Percentiles rank a stretch among this genome's conserved stretches.
Conservation (phyloP, 1,140 invertebrate species). For the Lepidurus apus region DNA sequence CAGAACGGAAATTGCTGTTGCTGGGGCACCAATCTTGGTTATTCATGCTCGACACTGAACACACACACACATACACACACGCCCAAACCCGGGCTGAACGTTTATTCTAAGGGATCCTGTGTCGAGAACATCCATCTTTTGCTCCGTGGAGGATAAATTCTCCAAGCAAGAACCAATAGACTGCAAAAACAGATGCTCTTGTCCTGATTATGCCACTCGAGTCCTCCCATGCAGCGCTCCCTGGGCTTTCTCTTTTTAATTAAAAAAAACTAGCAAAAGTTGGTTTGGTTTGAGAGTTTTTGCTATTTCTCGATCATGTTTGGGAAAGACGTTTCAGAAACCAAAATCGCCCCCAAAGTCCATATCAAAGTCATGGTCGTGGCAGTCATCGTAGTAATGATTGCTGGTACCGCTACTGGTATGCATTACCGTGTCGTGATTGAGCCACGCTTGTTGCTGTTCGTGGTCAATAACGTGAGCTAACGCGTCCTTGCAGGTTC, state of each 20-base stretch:
- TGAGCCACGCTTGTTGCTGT: conserved; percentile 4
- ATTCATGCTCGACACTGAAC: not conserved
- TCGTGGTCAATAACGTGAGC: conserved; percentile 23
- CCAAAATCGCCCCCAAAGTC: conserved; percentile 34
- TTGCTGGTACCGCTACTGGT: not conserved
- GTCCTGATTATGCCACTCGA: not conserved
- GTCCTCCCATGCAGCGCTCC: not conserved
- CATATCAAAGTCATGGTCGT: conserved; percentile 33
- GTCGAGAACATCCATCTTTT: not conserved
- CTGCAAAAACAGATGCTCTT: not conserved
- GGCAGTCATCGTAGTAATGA: conserved; percentile 32
- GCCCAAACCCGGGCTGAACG: not conserved
- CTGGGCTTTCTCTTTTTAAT: too few relatives aligned
- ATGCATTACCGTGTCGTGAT: not conserved
- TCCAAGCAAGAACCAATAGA: not conserved
- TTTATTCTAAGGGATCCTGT: not conserved
- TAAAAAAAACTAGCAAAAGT: not conserved
- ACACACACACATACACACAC: not conserved
- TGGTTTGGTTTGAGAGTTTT: not conserved
- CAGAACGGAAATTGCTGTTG: not conserved
- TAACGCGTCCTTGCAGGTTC: conserved; percentile 24
- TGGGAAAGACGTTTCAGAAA: conserved; percentile 21
- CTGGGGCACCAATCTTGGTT: not conserved
- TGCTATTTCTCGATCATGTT: not conserved
- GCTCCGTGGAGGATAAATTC: not conserved